Evolutionary conservation across 2,888 invertebrate species (phyloP).

Genomic region (Eristalinus aeneus): DNA sequence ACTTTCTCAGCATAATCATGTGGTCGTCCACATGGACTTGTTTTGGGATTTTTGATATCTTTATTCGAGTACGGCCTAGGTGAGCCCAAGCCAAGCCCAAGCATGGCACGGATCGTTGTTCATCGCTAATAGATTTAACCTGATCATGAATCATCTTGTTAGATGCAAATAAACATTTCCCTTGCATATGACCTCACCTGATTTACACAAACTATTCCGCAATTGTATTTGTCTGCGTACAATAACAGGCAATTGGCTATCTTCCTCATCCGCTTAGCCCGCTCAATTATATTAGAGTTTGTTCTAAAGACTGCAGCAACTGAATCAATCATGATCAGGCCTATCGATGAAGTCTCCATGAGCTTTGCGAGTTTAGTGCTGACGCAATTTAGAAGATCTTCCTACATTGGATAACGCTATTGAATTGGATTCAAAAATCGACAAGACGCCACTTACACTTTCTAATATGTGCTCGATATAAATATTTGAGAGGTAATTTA

Average conservation of each 20-base stretch:
- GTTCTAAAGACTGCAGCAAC: constrained; percentile 87
- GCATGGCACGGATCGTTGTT: constrained; percentile 81
- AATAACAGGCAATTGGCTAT: constrained; percentile 83
- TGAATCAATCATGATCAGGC: constrained; percentile 87
- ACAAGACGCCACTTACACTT: constrained; percentile 74
- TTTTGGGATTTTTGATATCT: constrained; percentile 80
- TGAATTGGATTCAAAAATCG: neutral
- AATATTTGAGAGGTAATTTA: constrained; percentile 83
- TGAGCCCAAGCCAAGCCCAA: constrained; percentile 86
- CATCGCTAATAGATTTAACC: constrained; percentile 78
- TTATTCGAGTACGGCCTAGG: constrained; percentile 83
- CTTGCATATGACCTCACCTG: constrained; percentile 82
- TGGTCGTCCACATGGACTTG: constrained; percentile 74
- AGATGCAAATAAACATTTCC: neutral
- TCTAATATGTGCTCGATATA: constrained; percentile 86
- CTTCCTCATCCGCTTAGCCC: constrained; percentile 83
- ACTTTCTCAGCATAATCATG: constrained; percentile 77
- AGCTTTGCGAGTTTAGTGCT: constrained; percentile 82
- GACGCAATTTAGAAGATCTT: constrained; percentile 83
- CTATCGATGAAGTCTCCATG: constrained; percentile 82
- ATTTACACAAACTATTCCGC: constrained; percentile 86
- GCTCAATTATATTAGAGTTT: constrained; percentile 80
- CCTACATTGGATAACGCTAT: constrained; percentile 77
- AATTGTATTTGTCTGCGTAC: constrained; percentile 82
- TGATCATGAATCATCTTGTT: constrained; percentile 56